Conservation (phyloP, 1,140 invertebrate species). For the Caerostris extrusa region DNA sequence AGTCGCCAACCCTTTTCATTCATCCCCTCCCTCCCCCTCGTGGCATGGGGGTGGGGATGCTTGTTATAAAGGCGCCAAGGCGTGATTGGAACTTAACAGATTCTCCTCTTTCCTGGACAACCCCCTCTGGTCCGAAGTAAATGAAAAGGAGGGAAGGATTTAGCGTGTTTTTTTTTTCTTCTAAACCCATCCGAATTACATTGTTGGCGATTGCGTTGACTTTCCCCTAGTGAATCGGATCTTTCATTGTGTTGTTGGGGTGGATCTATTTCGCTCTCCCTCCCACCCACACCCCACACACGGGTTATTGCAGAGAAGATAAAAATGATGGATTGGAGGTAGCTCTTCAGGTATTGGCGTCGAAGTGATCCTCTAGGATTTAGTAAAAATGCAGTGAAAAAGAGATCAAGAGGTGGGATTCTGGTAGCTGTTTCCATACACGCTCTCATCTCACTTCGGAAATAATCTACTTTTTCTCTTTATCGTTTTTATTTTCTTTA, state of each 20-base stretch:
- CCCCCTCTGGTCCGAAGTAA: neutral
- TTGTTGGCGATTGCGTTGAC: conserved; percentile 66
- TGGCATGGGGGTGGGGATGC: neutral
- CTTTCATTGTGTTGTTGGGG: conserved; percentile 41
- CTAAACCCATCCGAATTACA: conserved; percentile 64
- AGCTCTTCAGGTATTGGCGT: conserved; percentile 35
- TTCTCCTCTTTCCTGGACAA: conserved; percentile 42
- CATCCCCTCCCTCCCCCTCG: neutral
- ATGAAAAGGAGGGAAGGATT: conserved; percentile 61
- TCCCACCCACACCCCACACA: neutral
- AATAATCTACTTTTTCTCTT: conserved; percentile 53
- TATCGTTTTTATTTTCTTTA: conserved; percentile 32
- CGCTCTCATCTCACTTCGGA: neutral
- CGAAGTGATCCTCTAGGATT: conserved; percentile 66
- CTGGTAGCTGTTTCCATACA: conserved; percentile 43
- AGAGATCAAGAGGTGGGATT: conserved; percentile 66
- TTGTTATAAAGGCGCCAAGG: conserved; percentile 48
- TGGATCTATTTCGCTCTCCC: neutral
- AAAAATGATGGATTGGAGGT: conserved; percentile 54
- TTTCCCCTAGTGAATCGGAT: conserved; percentile 71
- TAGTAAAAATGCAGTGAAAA: conserved; percentile 45
- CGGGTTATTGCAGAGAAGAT: conserved; percentile 14
- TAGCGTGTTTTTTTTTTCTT: neutral
- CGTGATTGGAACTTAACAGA: conserved; percentile 64
- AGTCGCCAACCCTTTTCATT: conserved; percentile 38